A percentile compares a stretch with the other conserved stretches of the same genome.
phyloP scores from a whole-genome alignment of 2,888 invertebrate genomes.

The Hyposoter didymator region DNA sequence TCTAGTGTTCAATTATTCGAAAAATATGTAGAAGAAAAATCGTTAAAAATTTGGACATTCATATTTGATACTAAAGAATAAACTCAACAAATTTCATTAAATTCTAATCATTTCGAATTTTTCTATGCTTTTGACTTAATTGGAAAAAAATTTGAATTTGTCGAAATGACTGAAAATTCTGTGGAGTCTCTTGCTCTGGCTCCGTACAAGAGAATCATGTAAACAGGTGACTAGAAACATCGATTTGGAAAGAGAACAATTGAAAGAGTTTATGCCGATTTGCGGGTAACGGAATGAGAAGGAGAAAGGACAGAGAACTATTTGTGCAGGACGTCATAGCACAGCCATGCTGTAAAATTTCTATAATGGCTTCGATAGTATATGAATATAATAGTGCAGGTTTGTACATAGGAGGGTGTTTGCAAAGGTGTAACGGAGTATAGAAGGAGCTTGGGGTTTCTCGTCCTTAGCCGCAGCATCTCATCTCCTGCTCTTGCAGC shows the following conservation, averaged over 20 bases:
- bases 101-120: no score
- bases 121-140: no score
- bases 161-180: no score
- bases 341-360: neutral
- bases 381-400: neutral
- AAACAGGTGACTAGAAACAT: neutral
- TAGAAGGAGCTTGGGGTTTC: neutral
- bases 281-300: neutral
- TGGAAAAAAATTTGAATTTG: no score
- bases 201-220: no score
- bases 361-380: neutral
- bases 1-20: no score
- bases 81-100: no score
- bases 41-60: no score
- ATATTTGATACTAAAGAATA: no score
- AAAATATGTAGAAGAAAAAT: no score
- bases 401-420: neutral
- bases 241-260: neutral
- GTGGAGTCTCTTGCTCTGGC: no score
- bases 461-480: neutral
- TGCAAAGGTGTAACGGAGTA: neutral
- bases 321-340: neutral
- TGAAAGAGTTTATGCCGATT: neutral
- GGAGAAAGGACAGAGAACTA: neutral
- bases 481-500: conserved; percentile 52